Base-by-base conservation (phyloP, 2,113 vertebrate genomes). In the Orthochromis indermauri region DNA sequence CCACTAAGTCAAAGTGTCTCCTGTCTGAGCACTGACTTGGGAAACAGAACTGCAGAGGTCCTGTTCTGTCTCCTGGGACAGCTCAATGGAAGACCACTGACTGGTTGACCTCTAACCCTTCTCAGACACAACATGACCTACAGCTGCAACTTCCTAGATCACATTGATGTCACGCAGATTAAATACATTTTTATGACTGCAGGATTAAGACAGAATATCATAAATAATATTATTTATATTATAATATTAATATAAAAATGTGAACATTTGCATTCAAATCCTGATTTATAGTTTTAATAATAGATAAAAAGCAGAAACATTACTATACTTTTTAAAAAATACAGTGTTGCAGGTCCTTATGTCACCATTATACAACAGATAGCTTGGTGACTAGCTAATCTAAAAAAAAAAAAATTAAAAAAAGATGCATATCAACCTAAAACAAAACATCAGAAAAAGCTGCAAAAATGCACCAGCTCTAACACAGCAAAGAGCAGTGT, bases 111-210 rank as follows among this genome's bases (percentile, higher is more conserved):
- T 5, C 14, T 88, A 42, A 89, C 86, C 90, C 87, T 73, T 83
- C 78, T 78, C 90, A 94, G 93, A 93, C 92, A 86, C 66, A 95
- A 95, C 93, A 94, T 13, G 49, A 84, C 90, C 90, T 88, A 89
- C 94, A 95, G 94, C 94, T 96, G 94, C 91, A 92, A 61, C 93
- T 93, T 95, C 94, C 93, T 88, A 83, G 82, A 76, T 76, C 71
- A 76, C 71, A 28, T 10, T 47, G 71, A 66, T 66, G 61, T 66
- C 61, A 66, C 4, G 3, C 61, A 66, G 11, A 37, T 66, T 37
- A 66, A 66, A 66, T 14, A 0, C n/a, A 42, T 42, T 71, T 76
- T 76, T 11, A 76, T 26, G 40, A 76, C 24, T 76, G 24, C 4
- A 11, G 68, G 24, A 8, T 17, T 73, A 16, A 73, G 68, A 28